Percentiles rank a stretch among this genome's conserved stretches.
These are phyloP conservation scores for Rugalucina vietnamica DNA, from an alignment of 2,888 invertebrate species.

Conservation along the genomic window DNA sequence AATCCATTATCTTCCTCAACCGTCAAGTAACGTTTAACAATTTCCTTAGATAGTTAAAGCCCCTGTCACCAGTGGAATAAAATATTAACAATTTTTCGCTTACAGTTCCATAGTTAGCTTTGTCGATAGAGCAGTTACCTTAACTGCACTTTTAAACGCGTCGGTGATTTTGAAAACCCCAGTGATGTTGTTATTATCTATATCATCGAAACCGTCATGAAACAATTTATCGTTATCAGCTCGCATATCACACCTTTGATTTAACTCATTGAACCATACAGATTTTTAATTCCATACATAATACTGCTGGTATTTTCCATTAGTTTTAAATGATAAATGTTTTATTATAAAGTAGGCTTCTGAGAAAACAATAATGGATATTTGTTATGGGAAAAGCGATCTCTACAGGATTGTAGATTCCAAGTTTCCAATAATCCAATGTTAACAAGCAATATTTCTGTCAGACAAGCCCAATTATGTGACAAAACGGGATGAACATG, in stretches of 20 bases:
- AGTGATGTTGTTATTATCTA: conserved; percentile 1
- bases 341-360: conserved; percentile 7
- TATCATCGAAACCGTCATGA: conserved; percentile 8
- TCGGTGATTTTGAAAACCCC: neutral
- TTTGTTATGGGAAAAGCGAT: neutral
- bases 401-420: neutral
- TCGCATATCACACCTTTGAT: conserved; percentile 19
- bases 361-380: conserved; percentile 1
- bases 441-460: no score
- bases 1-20: neutral
- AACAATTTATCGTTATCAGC: conserved; percentile 16
- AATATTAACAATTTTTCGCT: conserved; percentile 12
- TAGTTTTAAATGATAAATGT: conserved; percentile 13
- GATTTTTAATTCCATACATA: conserved; percentile 44
- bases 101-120: neutral
- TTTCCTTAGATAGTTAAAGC: conserved; percentile 1
- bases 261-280: conserved; percentile 18
- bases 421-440: no score
- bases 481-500: no score
- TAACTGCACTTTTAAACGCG: conserved; percentile 7
- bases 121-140: conserved; percentile 5
- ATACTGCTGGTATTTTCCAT: conserved; percentile 15
- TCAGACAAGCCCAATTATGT: no score
- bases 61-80: neutral
- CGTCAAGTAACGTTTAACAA: neutral